Percentiles rank a stretch among this genome's conserved stretches.
phyloP scores from a whole-genome alignment of 2,888 invertebrate species.

The Sericinus montela region DNA sequence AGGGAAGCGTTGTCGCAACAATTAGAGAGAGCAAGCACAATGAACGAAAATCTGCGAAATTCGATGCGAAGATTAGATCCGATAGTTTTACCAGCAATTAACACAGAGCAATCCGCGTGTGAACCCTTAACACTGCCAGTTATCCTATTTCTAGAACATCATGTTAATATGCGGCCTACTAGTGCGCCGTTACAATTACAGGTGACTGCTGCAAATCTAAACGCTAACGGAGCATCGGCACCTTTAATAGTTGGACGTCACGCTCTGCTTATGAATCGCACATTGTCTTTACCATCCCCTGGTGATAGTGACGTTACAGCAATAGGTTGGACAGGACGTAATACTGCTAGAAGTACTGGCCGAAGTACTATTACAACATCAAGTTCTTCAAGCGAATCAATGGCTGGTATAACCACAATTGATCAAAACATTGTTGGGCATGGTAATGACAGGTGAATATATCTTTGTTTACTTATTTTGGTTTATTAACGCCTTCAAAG shows the following conservation, averaged over 20 bases:
- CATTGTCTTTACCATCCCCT: conserved; percentile 65
- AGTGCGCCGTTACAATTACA: conserved; percentile 71
- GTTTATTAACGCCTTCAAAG: no score
- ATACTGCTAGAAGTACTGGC: conserved; percentile 54
- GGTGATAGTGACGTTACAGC: conserved; percentile 62
- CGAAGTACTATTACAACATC: conserved; percentile 55
- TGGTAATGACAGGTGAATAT: conserved; percentile 58
- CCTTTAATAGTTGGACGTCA: conserved; percentile 66
- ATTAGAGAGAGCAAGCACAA: conserved; percentile 52
- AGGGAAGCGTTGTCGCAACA: conserved; percentile 42
- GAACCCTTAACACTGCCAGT: conserved; percentile 68
- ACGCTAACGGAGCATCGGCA: conserved; percentile 56
- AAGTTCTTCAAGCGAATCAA: conserved; percentile 63
- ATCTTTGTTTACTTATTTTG: no score
- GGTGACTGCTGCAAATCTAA: conserved; percentile 69
- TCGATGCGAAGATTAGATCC: conserved; percentile 71
- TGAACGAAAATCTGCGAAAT: conserved; percentile 57
- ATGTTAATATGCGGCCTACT: conserved; percentile 67
- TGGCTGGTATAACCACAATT: conserved; percentile 42
- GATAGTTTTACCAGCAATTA: conserved; percentile 61
- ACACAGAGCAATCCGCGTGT: conserved; percentile 45
- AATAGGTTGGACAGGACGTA: conserved; percentile 61
- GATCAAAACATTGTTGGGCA: conserved; percentile 43
- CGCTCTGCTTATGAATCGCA: conserved; percentile 64
- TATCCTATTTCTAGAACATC: conserved; percentile 67